Evolutionary conservation across 2,113 vertebrate species (phyloP), one percentile per base, ranked within the genome.

Genomic region (Carlito syrichta): DNA sequence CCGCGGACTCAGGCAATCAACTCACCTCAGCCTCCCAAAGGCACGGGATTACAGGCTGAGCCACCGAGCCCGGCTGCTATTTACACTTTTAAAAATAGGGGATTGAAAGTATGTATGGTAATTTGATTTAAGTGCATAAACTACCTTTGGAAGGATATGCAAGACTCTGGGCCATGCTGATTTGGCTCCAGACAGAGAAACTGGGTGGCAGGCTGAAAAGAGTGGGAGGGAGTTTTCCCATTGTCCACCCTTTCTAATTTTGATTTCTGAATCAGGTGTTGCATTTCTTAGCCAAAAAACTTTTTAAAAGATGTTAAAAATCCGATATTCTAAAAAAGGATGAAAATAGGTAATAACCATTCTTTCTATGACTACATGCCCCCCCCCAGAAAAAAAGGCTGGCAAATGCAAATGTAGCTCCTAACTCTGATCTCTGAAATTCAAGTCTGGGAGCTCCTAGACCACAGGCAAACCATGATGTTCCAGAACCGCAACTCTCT

Each of bases 321-420:
- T 50, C n/a, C 90, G 22, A 50, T 63, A 58, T 94, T 83, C 83
- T 23, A 74, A 95, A n/a, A 96, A 93, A 89, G 27, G 63, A 19
- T 62, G 32, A 78, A 88, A 88, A 88, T 5, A 76, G 62, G 25
- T 40, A 81, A 52, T 3, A 58, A 66, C 30, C 62, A 40, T 48
- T 86, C 79, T 45, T 68, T n/a, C 45, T 50, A 77, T 77, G 74
- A 50, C 30, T 50, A 35, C 0, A 1, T 35, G 30, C 16, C 43
- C 38, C 23, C 60, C 58, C 60, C 19, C 16, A 8, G 22, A n/a
- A 52, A 12, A 63, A 73, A 79, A 81, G n/a, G 13, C 35, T 81
- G 76, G 71, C 52, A 84, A 86, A 89, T 27, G n/a, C 30, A 78
- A 73, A 52, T 45, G 27, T 77, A 45, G 58, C n/a, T 43, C 20